A percentile compares a stretch with the other conserved stretches of the same genome.
phyloP scores from a whole-genome alignment of 2,113 vertebrate genomes.

The Rhizomys pruinosus region DNA sequence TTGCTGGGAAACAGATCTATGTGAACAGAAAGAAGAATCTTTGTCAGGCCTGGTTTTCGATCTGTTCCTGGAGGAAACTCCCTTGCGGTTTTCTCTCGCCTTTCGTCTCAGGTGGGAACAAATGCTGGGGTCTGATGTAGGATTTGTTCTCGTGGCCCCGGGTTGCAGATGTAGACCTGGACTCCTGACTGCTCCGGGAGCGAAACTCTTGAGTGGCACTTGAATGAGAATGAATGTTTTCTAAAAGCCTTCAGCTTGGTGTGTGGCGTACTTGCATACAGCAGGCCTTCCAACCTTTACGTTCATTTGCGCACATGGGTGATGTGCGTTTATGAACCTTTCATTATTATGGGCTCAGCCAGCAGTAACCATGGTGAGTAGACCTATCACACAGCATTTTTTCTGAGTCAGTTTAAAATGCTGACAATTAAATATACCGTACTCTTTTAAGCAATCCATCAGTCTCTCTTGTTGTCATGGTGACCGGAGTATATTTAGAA shows the following conservation, averaged over 20 bases:
- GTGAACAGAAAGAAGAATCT: not conserved
- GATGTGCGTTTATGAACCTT: constrained; percentile 80
- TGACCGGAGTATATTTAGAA: constrained; percentile 92
- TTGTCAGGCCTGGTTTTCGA: not conserved
- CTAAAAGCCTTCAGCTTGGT: constrained; percentile 25
- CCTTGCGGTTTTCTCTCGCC: not conserved
- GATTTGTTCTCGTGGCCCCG: not conserved
- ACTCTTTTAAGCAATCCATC: constrained; percentile 89
- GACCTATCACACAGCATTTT: constrained; percentile 88
- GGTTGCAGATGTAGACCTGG: not conserved
- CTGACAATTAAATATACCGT: constrained; percentile 91
- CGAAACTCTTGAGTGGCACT: not conserved
- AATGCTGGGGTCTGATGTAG: not conserved
- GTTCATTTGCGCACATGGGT: constrained; percentile 39
- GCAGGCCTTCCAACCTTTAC: constrained; percentile 35
- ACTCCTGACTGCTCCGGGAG: not conserved
- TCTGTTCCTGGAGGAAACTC: not conserved
- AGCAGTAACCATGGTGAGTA: constrained; percentile 89
- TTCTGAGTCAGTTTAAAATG: constrained; percentile 88
- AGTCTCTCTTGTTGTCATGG: constrained; percentile 91
- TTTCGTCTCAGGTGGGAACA: constrained; percentile 10
- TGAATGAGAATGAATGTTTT: constrained; percentile 22
- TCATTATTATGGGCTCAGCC: constrained; percentile 84
- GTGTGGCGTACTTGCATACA: constrained; percentile 8
- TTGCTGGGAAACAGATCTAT: not conserved